Evolutionary conservation across 2,888 invertebrate species (phyloP).

Genomic region (Amphipoea lucens): DNA sequence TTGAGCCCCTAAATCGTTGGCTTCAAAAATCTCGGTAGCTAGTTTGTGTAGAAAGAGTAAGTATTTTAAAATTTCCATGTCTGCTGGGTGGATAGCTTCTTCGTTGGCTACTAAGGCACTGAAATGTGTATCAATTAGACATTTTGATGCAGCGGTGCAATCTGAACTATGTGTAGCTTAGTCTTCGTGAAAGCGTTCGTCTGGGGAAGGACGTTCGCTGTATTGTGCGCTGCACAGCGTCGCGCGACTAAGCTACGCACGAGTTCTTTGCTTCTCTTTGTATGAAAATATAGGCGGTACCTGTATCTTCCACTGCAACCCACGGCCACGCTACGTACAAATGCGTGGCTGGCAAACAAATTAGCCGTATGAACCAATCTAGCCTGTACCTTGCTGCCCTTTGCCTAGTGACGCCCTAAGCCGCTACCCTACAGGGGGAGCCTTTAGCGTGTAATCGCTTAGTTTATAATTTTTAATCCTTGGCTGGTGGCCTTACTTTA

Average conservation of each 20-base stretch:
- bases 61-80: conserved; percentile 78
- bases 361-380: background rate
- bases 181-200: background rate
- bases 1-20: background rate
- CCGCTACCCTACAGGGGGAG: background rate
- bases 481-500: too few relatives aligned
- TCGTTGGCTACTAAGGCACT: conserved; percentile 63
- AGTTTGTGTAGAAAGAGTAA: conserved; percentile 69
- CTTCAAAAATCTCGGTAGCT: conserved; percentile 48
- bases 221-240: background rate
- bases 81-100: conserved; percentile 70
- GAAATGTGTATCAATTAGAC: conserved; percentile 15
- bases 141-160: background rate
- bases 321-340: background rate
- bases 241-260: too few relatives aligned
- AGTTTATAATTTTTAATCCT: too few relatives aligned
- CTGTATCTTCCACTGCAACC: background rate
- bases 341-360: background rate
- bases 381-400: background rate
- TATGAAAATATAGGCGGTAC: background rate
- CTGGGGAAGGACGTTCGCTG: background rate
- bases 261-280: background rate
- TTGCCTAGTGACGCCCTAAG: background rate
- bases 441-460: background rate
- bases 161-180: background rate